Base-by-base conservation (phyloP, 2,113 vertebrate species). In the Actenoides hombroni region DNA sequence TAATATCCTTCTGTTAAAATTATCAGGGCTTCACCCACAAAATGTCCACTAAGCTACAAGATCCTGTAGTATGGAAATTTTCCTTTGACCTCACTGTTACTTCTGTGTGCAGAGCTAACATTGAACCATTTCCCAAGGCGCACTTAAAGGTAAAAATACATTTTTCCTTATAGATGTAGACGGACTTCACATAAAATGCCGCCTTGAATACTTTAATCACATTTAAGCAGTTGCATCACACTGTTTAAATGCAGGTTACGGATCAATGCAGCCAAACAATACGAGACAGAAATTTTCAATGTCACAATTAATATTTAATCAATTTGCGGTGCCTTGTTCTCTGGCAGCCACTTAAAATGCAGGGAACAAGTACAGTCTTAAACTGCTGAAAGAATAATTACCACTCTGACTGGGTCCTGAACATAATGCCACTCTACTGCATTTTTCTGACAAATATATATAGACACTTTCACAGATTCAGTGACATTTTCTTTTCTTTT, bases 241-340 rank as follows among this genome's bases (percentile, higher is more conserved):
- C n/a, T 73, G 19, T 39, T 89, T 33, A 81, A 92, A 83, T 4
- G 40, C 65, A 88, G 49, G 28, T 42, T 95, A 64, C 2, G 51
- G 92, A 79, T 90, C 65, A 77, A 28, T n/a, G 82, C 74, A 83
- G 82, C 46, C 80, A 88, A 86, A 75, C 13, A 17, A 63, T 54
- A 76, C 0, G 3, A 86, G 40, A 46, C 33, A 35, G 31, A 95
- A 65, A 42, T 42, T 35, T 49, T 75, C 88, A 48, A 59, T 21
- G 83, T 90, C 76, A 80, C 74, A 85, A 92, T 96, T 94, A 93
- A 89, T 90, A 96, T 83, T 97, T 96, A 88, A 94, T 89, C 68
- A 90, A 90, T 84, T 39, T 54, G 85, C 7, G 0, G 90, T 53
- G 54, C 48, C 90, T 86, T 86, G 29, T 29, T 95, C 83, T 92